Base-by-base conservation (phyloP, 2,113 vertebrate genomes). In the Cichladusa arquata region DNA sequence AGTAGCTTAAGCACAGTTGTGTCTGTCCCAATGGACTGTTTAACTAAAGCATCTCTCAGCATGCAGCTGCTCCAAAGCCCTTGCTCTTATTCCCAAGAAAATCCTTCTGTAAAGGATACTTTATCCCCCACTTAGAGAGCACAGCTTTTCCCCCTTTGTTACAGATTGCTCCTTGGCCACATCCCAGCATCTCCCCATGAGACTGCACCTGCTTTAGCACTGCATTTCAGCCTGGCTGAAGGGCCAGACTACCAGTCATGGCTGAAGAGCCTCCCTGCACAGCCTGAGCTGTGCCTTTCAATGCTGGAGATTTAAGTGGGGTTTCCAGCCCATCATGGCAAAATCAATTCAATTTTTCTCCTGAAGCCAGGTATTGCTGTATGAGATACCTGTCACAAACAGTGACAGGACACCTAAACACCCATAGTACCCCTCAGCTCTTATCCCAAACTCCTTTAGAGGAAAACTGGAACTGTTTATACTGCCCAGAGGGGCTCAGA, bases 231-330 rank as follows among this genome's bases (percentile, higher is more conserved):
- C 54, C 57, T 51, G 70, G n/a, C 47, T 79, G 42, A 78, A 70
- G 34, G 57, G 31, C 54, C 56, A 26, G 31, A 19, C 23, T 7
- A 18, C 10, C 44, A 50, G 8, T 1, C 33, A 25, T 12, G 34
- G 26, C 38, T 58, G 69, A 44, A 28, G 14, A 88, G 20, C 9
- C 33, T 36, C 40, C 45, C 48, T 38, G 6, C 16, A 29, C 29
- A 73, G 47, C n/a, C 40, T 22, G 48, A 80, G 31, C n/a, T 60
- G 19, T 28, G 53, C 62, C 66, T 61, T 56, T 61, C 87, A 60
- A 0, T 3, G 36, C 48, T 36, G 19, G 2, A 1, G 2, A 6
- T 8, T 44, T 20, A 47, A 33, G 24, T 6, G 36, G 53, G 23
- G 20, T 42, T 80, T 76, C 53, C 50, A 88, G 19, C 12, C 45